phyloP scores from a whole-genome alignment of 2,797 vertebrate genomes.

The Dryobates pubescens region DNA sequence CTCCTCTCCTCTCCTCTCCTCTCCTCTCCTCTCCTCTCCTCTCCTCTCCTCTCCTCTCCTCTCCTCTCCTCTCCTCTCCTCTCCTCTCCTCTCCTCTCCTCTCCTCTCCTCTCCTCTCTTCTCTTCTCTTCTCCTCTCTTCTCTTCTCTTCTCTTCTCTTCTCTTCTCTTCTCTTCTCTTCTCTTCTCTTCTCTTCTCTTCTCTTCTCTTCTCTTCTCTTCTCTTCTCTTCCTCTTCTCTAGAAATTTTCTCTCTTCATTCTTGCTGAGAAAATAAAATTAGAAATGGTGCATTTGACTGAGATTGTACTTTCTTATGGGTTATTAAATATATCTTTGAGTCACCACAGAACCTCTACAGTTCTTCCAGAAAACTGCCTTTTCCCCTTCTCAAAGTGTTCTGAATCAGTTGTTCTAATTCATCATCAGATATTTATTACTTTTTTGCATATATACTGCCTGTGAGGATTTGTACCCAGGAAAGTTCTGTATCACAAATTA shows the following conservation, averaged over 20 bases:
- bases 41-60: too few species aligned
- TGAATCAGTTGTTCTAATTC: background rate
- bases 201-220: too few species aligned
- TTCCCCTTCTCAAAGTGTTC: background rate
- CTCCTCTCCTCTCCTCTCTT: too few species aligned
- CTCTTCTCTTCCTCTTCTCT: too few species aligned
- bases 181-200: too few species aligned
- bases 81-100: too few species aligned
- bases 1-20: too few species aligned
- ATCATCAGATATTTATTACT: background rate
- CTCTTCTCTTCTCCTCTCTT: too few species aligned
- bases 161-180: too few species aligned
- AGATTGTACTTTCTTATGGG: background rate
- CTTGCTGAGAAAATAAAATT: background rate
- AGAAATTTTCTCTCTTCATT: background rate
- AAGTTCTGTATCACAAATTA: background rate
- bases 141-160: too few species aligned
- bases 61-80: too few species aligned
- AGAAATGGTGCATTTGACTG: background rate
- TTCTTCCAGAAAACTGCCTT: background rate
- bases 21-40: too few species aligned
- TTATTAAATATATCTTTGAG: constrained; percentile 1
- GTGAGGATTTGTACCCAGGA: background rate
- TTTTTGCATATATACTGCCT: background rate
- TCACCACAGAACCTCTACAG: background rate